Conservation (phyloP, 2,113 vertebrate genomes). For the Tympanuchus pallidicinctus region DNA sequence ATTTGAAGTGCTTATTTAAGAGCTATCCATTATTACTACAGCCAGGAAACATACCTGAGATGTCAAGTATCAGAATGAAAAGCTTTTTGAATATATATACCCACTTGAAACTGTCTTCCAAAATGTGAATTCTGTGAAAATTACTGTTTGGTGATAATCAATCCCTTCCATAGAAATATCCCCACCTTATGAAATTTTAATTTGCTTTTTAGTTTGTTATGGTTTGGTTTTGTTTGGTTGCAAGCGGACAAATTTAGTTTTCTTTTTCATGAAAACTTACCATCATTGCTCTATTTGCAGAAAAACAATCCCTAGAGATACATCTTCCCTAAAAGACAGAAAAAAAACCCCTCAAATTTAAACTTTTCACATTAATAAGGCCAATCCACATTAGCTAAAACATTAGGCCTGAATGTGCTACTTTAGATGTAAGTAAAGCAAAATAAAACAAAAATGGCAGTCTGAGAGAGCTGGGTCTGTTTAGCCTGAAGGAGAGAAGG, state of each 20-base stretch:
- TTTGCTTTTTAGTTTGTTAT: not conserved
- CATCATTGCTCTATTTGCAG: not conserved
- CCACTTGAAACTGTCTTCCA: not conserved
- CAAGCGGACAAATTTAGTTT: not conserved
- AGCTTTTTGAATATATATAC: not conserved
- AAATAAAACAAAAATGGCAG: not conserved
- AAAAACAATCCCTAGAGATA: not conserved
- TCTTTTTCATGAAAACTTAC: not conserved
- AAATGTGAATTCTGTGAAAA: not conserved
- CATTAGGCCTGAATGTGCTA: not conserved
- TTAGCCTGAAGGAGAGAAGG: too few species aligned
- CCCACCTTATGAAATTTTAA: not conserved
- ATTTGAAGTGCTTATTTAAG: not conserved
- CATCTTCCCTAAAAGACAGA: not conserved
- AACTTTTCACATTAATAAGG: not conserved
- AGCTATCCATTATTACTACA: not conserved
- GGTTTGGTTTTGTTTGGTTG: not conserved
- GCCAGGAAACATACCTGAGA: not conserved
- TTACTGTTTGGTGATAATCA: not conserved
- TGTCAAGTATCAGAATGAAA: not conserved
- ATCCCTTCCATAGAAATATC: not conserved
- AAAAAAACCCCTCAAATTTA: not conserved
- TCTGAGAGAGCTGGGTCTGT: too few species aligned
- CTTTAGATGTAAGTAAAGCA: not conserved
- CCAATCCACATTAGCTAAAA: not conserved